Evolutionary conservation across 2,888 invertebrate species (phyloP).

Genomic region (Cataglyphis livida): DNA sequence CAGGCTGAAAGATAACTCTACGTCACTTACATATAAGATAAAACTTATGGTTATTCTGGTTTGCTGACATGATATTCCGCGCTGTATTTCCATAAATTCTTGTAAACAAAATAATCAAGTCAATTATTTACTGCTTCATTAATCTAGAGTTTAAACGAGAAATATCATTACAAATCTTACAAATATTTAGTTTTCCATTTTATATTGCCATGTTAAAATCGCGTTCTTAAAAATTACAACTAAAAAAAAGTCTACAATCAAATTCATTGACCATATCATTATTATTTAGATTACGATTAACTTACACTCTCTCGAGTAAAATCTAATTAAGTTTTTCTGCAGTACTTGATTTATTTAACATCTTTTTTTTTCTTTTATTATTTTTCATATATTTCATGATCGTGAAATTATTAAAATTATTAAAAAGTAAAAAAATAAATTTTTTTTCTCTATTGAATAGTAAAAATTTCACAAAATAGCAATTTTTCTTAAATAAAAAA

Average conservation of each 20-base stretch:
- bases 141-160: neutral
- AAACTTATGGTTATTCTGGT: constrained; percentile 25
- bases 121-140: constrained; percentile 32
- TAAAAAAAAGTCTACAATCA: neutral
- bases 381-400: neutral
- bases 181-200: neutral
- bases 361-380: neutral
- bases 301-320: neutral
- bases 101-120: constrained; percentile 30
- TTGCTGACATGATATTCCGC: constrained; percentile 61
- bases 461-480: neutral
- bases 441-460: neutral
- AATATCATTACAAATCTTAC: neutral
- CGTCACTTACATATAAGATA: constrained; percentile 46
- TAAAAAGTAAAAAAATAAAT: neutral
- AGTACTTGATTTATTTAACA: neutral
- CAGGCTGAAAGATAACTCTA: constrained; percentile 48
- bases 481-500: neutral
- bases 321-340: neutral
- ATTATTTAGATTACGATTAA: neutral
- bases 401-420: neutral
- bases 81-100: constrained; percentile 22
- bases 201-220: neutral
- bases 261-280: neutral
- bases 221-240: neutral